Percentiles rank a stretch among this genome's conserved stretches.
Conservation (phyloP, 2,797 vertebrate genomes). For the Melanotaenia maccullochi region DNA sequence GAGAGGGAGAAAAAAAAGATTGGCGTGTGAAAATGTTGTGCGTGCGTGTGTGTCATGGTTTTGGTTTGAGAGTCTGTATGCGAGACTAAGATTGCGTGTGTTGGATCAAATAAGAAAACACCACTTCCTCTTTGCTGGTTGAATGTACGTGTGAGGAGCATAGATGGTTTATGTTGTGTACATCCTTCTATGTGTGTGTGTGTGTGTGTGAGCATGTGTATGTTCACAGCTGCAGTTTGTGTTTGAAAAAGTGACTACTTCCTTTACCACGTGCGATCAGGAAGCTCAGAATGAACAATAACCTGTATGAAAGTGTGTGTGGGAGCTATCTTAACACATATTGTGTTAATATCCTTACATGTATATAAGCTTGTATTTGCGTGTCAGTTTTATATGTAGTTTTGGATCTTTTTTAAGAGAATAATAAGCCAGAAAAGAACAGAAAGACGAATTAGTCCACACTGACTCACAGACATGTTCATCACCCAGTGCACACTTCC, state of each 20-base stretch:
- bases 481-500: neutral
- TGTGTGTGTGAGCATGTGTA: slow-evolving; percentile 19
- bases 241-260: slow-evolving; percentile 70
- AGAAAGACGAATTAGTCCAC: neutral
- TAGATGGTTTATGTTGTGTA: slow-evolving; percentile 47
- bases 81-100: slow-evolving; percentile 70
- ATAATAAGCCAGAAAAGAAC: neutral
- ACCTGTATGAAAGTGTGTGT: slow-evolving; percentile 31
- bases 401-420: neutral
- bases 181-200: slow-evolving; percentile 42
- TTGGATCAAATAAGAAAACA: slow-evolving; percentile 70
- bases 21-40: slow-evolving; percentile 64
- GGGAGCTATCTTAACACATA: neutral
- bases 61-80: slow-evolving; percentile 58
- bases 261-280: slow-evolving; percentile 57
- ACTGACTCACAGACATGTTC: slow-evolving; percentile 5
- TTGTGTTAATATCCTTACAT: slow-evolving; percentile 8
- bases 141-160: slow-evolving; percentile 66
- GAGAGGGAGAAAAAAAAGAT: slow-evolving; percentile 15
- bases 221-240: slow-evolving; percentile 69
- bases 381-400: neutral
- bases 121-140: slow-evolving; percentile 72
- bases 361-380: slow-evolving; percentile 8
- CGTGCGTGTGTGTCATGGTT: slow-evolving; percentile 53
- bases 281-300: slow-evolving; percentile 66